A percentile compares a stretch with the other conserved stretches of the same genome.
Conservation (phyloP, 1,140 invertebrate genomes). For the Drosophila busckii region DNA sequence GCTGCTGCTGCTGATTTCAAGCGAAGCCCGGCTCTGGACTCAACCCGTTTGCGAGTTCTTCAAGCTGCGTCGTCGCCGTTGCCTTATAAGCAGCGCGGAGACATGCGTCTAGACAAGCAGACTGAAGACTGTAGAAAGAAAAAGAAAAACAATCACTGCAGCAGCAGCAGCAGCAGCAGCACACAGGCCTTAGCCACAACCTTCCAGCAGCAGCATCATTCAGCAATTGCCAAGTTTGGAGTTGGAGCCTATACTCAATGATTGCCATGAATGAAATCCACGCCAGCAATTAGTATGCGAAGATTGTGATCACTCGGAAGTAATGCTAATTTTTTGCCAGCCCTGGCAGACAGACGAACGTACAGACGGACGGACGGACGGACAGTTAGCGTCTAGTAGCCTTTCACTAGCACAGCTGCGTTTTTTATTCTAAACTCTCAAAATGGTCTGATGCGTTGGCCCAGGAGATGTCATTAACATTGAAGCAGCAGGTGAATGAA, state of each 20-base stretch:
- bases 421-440: conserved; percentile 47
- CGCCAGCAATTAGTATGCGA: conserved; percentile 73
- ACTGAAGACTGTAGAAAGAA: too few relatives aligned
- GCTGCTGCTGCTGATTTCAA: neutral
- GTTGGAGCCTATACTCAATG: conserved; percentile 53
- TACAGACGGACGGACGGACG: too few relatives aligned
- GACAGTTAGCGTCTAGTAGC: too few relatives aligned
- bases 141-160: conserved; percentile 69
- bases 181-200: too few relatives aligned
- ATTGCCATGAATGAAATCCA: conserved; percentile 71
- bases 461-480: conserved; percentile 75
- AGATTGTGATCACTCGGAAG: conserved; percentile 78
- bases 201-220: conserved; percentile 70
- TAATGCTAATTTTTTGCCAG: conserved; percentile 76
- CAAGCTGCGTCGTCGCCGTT: conserved; percentile 45
- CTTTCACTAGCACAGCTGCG: conserved; percentile 24
- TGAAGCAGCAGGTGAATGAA: conserved; percentile 61
- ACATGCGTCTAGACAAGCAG: conserved; percentile 61
- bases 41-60: neutral
- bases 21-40: neutral
- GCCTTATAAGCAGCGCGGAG: conserved; percentile 49
- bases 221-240: conserved; percentile 67
- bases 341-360: too few relatives aligned
- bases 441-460: conserved; percentile 62
- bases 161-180: too few relatives aligned